phyloP scores from a whole-genome alignment of 2,797 vertebrate species.

The Diglossa cyanea region DNA sequence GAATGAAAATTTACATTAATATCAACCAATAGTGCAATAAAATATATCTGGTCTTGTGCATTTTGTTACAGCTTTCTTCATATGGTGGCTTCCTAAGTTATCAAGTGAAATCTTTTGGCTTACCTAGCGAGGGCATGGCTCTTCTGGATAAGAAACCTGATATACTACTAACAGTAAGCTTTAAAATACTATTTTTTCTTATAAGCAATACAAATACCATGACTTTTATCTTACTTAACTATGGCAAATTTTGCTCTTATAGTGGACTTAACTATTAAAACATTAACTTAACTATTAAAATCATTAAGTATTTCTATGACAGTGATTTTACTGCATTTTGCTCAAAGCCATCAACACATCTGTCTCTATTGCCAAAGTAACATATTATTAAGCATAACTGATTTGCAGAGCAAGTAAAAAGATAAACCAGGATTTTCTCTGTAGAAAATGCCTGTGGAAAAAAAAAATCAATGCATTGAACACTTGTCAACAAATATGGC shows the following conservation, averaged over 20 bases:
- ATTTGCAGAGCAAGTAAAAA: neutral
- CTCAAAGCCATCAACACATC: neutral
- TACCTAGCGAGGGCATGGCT: constrained; percentile 90
- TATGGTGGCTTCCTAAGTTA: constrained; percentile 92
- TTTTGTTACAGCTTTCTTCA: constrained; percentile 84
- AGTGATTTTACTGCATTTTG: neutral
- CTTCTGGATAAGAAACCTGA: constrained; percentile 83
- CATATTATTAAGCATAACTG: neutral
- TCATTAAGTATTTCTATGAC: neutral
- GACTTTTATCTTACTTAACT: neutral
- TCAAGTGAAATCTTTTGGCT: constrained; percentile 91
- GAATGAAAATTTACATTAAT: neutral
- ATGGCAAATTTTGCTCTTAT: neutral
- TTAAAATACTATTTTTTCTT: neutral
- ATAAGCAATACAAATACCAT: neutral
- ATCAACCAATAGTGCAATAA: neutral
- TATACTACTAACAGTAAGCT: constrained; percentile 83
- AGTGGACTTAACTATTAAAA: neutral
- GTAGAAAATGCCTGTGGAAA: constrained; percentile 5
- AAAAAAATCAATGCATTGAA: neutral
- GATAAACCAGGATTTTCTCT: neutral
- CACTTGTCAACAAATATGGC: neutral
- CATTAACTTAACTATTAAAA: neutral
- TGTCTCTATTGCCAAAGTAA: neutral
- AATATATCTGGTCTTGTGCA: neutral